phyloP scores from a whole-genome alignment of 1,140 invertebrate species.

The Calephelis nemesis region DNA sequence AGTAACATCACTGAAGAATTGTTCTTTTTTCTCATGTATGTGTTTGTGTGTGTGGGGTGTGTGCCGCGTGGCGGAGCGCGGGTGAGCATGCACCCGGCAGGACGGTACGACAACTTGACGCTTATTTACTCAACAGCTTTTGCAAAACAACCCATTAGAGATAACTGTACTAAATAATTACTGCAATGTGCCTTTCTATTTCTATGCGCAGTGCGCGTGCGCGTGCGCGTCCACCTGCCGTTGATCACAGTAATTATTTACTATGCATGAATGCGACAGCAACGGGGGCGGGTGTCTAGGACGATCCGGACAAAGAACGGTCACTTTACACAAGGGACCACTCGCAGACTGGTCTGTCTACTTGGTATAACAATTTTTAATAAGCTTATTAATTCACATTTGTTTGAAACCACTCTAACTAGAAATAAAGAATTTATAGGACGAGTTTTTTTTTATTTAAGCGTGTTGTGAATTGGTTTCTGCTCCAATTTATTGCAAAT shows the following conservation, averaged over 20 bases:
- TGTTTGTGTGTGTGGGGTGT: too few species aligned
- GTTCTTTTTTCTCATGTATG: not conserved
- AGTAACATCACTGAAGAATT: conserved; percentile 1
- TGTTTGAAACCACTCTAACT: conserved; percentile 45
- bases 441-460: conserved; percentile 30
- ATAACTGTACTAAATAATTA: conserved; percentile 79
- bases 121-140: conserved; percentile 77
- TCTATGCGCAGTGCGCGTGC: conserved; percentile 65
- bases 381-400: conserved; percentile 63
- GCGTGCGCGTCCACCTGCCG: conserved; percentile 72
- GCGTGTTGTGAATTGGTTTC: not conserved
- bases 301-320: conserved; percentile 75
- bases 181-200: conserved; percentile 78
- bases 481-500: conserved; percentile 20
- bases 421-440: conserved; percentile 38
- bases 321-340: conserved; percentile 53
- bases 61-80: conserved; percentile 29
- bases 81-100: conserved; percentile 55
- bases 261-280: conserved; percentile 73
- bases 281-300: conserved; percentile 64
- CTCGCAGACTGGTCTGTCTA: conserved; percentile 58
- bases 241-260: conserved; percentile 76
- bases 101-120: conserved; percentile 31
- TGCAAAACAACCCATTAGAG: conserved; percentile 74
- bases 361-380: conserved; percentile 64